phyloP scores from a whole-genome alignment of 53 echinoderm and acorn worm genomes.

The Antedon mediterranea region DNA sequence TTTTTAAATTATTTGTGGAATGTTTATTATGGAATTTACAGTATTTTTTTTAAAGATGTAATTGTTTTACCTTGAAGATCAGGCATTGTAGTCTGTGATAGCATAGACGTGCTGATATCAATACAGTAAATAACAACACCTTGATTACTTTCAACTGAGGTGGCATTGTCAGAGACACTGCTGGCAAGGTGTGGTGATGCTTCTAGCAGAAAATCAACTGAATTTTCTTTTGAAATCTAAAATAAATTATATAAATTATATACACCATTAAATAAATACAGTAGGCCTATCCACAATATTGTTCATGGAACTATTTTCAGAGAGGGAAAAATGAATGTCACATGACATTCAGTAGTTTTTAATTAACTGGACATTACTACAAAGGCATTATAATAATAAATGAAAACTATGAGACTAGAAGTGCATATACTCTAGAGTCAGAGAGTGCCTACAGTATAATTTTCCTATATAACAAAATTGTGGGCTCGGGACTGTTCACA shows the following conservation, averaged over 20 bases:
- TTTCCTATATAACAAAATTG: no score
- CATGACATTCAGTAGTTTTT: neutral
- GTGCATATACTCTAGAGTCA: no score
- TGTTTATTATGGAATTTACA: no score
- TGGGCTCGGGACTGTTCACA: no score
- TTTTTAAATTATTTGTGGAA: no score
- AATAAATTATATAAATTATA: no score
- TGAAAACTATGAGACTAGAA: no score
- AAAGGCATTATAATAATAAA: neutral
- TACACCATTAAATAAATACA: no score
- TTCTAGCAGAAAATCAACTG: constrained; percentile 64
- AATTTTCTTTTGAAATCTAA: constrained; percentile 71
- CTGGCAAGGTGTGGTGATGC: constrained; percentile 28
- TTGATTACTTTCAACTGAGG: constrained; percentile 12
- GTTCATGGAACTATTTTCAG: neutral
- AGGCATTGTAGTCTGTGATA: constrained; percentile 26
- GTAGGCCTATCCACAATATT: no score
- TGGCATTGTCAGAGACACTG: constrained; percentile 9
- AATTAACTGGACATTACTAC: neutral
- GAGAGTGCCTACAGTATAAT: no score
- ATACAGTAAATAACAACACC: constrained; percentile 65
- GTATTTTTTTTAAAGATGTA: no score
- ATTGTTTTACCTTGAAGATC: constrained; percentile 75
- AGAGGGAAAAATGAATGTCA: no score
- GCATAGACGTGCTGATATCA: constrained; percentile 86